Conservation (phyloP, 2,113 vertebrate genomes). For the Corvus cornix region DNA sequence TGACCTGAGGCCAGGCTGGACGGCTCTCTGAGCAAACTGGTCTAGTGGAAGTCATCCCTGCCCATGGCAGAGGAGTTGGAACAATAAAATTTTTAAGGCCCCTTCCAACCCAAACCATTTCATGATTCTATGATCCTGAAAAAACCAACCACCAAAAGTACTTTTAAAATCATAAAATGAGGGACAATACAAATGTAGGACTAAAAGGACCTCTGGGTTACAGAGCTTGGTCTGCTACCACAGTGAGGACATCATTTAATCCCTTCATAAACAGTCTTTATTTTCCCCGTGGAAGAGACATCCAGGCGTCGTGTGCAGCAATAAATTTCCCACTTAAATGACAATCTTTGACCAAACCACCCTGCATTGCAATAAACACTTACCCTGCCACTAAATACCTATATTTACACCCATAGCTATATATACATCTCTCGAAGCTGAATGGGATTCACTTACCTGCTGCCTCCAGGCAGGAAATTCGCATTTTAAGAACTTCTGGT, state of each 20-base stretch:
- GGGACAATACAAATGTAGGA: background rate
- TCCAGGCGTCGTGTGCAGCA: background rate
- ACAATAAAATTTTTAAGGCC: background rate
- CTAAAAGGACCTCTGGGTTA: background rate
- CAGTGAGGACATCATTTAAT: background rate
- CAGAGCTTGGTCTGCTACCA: background rate
- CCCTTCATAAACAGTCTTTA: background rate
- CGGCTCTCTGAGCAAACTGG: background rate
- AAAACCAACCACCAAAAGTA: background rate
- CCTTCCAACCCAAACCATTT: background rate
- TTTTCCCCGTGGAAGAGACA: background rate
- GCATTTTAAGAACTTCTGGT: constrained; percentile 60
- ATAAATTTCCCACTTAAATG: background rate
- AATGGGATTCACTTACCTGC: constrained; percentile 65
- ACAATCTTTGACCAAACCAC: background rate
- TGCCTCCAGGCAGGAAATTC: constrained; percentile 67
- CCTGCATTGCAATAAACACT: background rate
- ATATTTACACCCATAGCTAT: constrained; percentile 29
- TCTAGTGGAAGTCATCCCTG: background rate
- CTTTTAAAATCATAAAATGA: background rate
- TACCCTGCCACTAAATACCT: background rate
- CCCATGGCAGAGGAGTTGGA: background rate
- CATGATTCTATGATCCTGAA: background rate
- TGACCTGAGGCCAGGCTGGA: background rate
- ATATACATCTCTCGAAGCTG: background rate